Evolutionary conservation across 2,797 vertebrate species (phyloP).

Genomic region (Rhincodon typus): DNA sequence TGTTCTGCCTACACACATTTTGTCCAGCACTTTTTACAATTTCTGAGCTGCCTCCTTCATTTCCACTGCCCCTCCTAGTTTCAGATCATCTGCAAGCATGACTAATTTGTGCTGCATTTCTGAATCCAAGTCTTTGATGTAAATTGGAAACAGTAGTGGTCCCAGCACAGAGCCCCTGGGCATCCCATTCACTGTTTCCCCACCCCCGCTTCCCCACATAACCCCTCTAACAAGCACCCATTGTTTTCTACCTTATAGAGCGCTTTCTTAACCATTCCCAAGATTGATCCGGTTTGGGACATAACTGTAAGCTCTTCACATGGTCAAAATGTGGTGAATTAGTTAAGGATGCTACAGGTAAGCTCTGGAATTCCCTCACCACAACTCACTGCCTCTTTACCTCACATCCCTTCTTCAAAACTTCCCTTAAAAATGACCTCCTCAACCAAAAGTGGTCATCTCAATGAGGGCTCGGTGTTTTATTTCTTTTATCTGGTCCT

Average conservation of each 20-base stretch:
- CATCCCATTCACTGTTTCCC: neutral
- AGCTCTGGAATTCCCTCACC: neutral
- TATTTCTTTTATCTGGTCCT: neutral
- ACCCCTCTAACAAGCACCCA: neutral
- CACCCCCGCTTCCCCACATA: neutral
- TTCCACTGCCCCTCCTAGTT: conserved; percentile 13
- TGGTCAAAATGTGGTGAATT: neutral
- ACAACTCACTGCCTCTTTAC: neutral
- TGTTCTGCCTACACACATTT: neutral
- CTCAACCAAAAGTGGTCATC: neutral
- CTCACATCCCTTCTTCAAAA: neutral
- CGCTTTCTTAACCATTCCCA: neutral
- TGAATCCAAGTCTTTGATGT: conserved; percentile 21
- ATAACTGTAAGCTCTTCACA: neutral
- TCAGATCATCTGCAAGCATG: neutral
- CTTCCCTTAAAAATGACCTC: neutral
- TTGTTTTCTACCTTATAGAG: neutral
- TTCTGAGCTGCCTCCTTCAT: neutral
- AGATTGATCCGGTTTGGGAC: neutral
- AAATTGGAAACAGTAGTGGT: conserved; percentile 15
- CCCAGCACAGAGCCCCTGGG: neutral
- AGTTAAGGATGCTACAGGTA: neutral
- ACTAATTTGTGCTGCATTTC: neutral
- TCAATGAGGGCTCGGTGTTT: no score
- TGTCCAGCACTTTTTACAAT: neutral